A percentile compares a stretch with the other conserved stretches of the same genome.
phyloP scores from a whole-genome alignment of 2,113 vertebrate species.

The Neogobius melanostomus region DNA sequence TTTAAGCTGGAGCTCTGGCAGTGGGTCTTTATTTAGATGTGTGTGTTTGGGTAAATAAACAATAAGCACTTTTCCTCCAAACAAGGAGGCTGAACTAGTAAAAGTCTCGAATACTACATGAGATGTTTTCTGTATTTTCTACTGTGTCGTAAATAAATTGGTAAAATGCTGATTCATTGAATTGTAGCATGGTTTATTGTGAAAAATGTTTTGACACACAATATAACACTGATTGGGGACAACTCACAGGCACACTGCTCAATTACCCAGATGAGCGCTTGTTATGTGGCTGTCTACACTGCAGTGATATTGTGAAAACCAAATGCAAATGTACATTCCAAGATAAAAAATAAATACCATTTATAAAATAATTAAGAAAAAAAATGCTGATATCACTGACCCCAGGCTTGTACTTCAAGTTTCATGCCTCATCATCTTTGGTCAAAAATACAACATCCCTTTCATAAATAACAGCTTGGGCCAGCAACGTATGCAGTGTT shows the following conservation, averaged over 20 bases:
- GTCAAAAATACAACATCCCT: conserved; percentile 26
- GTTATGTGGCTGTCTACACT: conserved; percentile 27
- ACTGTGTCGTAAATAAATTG: background rate
- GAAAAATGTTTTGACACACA: conserved; percentile 36
- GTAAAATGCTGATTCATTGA: background rate
- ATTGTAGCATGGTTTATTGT: conserved; percentile 53
- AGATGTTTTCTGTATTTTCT: too few relatives aligned
- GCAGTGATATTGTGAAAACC: background rate
- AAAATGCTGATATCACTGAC: background rate
- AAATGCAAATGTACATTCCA: conserved; percentile 17
- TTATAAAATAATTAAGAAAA: conserved; percentile 51
- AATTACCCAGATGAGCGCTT: conserved; percentile 27
- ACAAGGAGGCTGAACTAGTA: too few relatives aligned
- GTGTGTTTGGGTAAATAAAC: background rate
- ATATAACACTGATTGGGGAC: conserved; percentile 51
- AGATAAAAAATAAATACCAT: conserved; percentile 59
- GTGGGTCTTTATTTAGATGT: background rate
- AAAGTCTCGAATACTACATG: too few relatives aligned
- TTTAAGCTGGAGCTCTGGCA: background rate
- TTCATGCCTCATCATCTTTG: conserved; percentile 27
- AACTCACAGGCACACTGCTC: conserved; percentile 27
- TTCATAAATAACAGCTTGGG: background rate
- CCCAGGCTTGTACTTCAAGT: conserved; percentile 1
- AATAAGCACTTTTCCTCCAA: background rate
- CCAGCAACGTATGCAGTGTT: conserved; percentile 12